These are phyloP conservation scores for Leptinotarsa peninsularis DNA, from an alignment of 2,888 invertebrate genomes.

Conservation along the genomic window DNA sequence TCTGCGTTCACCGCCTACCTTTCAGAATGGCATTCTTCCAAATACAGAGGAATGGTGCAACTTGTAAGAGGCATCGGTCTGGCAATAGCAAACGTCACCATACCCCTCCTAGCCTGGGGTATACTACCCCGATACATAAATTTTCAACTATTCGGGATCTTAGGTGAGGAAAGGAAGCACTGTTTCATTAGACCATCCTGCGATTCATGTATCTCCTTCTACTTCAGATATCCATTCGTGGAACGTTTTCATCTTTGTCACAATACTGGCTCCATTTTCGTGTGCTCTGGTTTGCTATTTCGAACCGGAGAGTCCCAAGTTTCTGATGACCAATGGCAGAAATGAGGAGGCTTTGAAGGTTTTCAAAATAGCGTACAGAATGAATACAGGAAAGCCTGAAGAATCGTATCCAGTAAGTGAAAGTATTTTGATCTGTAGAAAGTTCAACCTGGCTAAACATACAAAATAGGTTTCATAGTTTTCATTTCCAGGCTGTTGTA, in stretches of 20 bases:
- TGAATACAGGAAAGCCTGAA: slow-evolving; percentile 74
- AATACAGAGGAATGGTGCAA: slow-evolving; percentile 73
- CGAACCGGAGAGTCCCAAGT: slow-evolving; percentile 84
- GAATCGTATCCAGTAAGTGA: slow-evolving; percentile 75
- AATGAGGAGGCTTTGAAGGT: slow-evolving; percentile 75
- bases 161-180: slow-evolving; percentile 34
- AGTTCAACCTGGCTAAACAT: too few relatives aligned
- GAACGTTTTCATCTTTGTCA: slow-evolving; percentile 73
- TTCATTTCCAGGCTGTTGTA: too few relatives aligned
- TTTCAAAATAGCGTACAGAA: slow-evolving; percentile 73
- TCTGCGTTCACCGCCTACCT: slow-evolving; percentile 75
- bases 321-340: slow-evolving; percentile 76
- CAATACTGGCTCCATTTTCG: slow-evolving; percentile 74
- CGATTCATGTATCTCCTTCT: slow-evolving; percentile 10
- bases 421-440: not conserved
- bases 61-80: slow-evolving; percentile 75
- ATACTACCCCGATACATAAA: slow-evolving; percentile 74
- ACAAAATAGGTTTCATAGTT: too few relatives aligned
- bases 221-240: slow-evolving; percentile 70
- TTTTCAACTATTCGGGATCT: slow-evolving; percentile 62
- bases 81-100: slow-evolving; percentile 71
- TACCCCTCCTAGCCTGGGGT: slow-evolving; percentile 78
- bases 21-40: slow-evolving; percentile 77
- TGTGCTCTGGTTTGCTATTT: slow-evolving; percentile 72
- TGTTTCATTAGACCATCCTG: not conserved